Evolutionary conservation across 2,113 vertebrate genomes (phyloP).

Genomic region (Scatophagus argus): DNA sequence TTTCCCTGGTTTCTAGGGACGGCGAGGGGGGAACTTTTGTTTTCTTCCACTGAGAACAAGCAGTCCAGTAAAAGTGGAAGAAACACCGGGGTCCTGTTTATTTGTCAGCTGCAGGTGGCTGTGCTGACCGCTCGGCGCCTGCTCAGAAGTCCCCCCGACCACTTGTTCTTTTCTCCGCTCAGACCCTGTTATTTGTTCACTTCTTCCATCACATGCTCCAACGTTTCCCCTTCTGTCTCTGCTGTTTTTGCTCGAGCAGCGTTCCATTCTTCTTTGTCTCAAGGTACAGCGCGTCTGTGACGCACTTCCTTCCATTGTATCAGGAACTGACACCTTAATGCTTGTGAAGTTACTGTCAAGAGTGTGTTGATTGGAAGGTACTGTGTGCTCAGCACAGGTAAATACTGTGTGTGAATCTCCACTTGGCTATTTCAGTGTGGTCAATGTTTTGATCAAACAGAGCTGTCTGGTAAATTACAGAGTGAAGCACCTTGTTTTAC

Average conservation of each 20-base stretch:
- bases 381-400: slow-evolving; percentile 29
- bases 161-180: slow-evolving; percentile 58
- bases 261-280: slow-evolving; percentile 83
- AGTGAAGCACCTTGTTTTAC: slow-evolving; percentile 7
- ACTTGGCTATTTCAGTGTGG: slow-evolving; percentile 6
- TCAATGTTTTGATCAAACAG: slow-evolving; percentile 19
- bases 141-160: slow-evolving; percentile 75
- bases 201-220: slow-evolving; percentile 80
- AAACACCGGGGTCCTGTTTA: slow-evolving; percentile 62
- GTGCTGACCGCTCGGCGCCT: slow-evolving; percentile 46
- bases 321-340: slow-evolving; percentile 76
- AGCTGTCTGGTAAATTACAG: slow-evolving; percentile 23
- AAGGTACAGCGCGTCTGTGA: slow-evolving; percentile 70
- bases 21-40: slow-evolving; percentile 18
- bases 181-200: slow-evolving; percentile 75
- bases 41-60: slow-evolving; percentile 66
- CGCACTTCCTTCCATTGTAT: slow-evolving; percentile 87
- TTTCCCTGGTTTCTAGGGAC: slow-evolving; percentile 53
- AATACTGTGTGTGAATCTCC: slow-evolving; percentile 19
- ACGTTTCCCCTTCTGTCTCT: slow-evolving; percentile 67
- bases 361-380: slow-evolving; percentile 53
- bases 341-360: slow-evolving; percentile 70
- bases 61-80: slow-evolving; percentile 67
- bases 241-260: slow-evolving; percentile 67
- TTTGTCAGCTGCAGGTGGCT: slow-evolving; percentile 67